Evolutionary conservation across 2,113 vertebrate species (phyloP).

Genomic region (Anthoscopus minutus): DNA sequence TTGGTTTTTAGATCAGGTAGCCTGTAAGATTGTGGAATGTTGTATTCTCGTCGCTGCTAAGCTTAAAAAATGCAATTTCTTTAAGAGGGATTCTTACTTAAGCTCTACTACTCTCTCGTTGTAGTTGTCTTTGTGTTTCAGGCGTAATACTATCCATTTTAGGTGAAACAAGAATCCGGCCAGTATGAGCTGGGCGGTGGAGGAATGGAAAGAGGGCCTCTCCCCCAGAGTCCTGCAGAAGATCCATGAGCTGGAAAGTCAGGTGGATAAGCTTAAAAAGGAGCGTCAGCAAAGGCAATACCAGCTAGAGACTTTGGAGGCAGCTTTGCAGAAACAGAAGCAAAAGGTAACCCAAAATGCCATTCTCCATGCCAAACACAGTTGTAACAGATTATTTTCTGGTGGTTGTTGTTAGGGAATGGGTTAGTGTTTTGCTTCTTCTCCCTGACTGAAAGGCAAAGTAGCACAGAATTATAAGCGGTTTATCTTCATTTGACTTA

Average conservation of each 20-base stretch:
- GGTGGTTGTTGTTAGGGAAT: not conserved
- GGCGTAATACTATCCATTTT: not conserved
- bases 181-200: conserved; percentile 89
- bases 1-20: not conserved
- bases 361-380: not conserved
- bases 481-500: not conserved
- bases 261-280: conserved; percentile 88
- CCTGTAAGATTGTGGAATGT: not conserved
- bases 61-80: not conserved
- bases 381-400: not conserved
- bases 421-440: not conserved
- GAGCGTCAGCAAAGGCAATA: conserved; percentile 88
- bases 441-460: not conserved
- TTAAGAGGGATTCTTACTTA: not conserved
- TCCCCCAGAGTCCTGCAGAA: conserved; percentile 85
- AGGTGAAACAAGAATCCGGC: not conserved
- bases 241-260: conserved; percentile 86
- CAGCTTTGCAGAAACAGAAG: conserved; percentile 87
- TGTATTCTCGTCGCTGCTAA: not conserved
- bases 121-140: not conserved
- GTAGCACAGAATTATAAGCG: not conserved
- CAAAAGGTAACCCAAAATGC: conserved; percentile 78
- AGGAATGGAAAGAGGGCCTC: conserved; percentile 94
- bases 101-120: not conserved
- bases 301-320: conserved; percentile 86